Evolutionary conservation across 2,113 vertebrate species (phyloP).

Genomic region (Ancistrus triradiatus): DNA sequence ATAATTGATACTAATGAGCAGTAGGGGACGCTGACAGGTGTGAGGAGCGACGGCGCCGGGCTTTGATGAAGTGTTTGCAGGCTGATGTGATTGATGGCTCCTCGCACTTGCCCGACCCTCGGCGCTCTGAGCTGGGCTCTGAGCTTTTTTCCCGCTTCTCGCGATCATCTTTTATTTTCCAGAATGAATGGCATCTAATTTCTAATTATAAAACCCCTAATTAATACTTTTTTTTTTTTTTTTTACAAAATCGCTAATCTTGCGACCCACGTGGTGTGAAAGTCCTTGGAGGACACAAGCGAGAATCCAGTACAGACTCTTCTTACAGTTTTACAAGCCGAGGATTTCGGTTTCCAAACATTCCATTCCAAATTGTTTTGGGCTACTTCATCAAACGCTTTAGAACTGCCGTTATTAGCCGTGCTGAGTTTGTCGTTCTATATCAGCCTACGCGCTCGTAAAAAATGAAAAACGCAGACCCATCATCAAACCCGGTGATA

Average conservation of each 20-base stretch:
- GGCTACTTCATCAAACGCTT: no score
- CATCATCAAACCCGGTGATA: no score
- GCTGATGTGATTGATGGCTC: constrained; percentile 29
- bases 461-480: no score
- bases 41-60: constrained; percentile 7
- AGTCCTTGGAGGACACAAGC: no score
- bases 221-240: constrained; percentile 11
- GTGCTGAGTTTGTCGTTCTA: no score
- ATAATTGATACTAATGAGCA: constrained; percentile 43
- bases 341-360: no score
- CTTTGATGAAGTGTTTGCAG: constrained; percentile 25
- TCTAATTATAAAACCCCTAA: constrained; percentile 35
- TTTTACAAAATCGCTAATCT: constrained; percentile 20
- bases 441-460: no score
- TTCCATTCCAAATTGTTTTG: no score
- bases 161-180: constrained; percentile 27
- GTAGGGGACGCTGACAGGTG: constrained; percentile 23
- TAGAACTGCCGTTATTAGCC: no score
- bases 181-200: constrained; percentile 32
- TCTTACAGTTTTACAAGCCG: no score
- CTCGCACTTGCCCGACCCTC: constrained; percentile 10
- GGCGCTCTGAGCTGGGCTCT: not conserved
- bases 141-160: not conserved
- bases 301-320: no score
- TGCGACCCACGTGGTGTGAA: no score